Conservation (phyloP, 2,113 vertebrate genomes). For the Glareola pratincola region DNA sequence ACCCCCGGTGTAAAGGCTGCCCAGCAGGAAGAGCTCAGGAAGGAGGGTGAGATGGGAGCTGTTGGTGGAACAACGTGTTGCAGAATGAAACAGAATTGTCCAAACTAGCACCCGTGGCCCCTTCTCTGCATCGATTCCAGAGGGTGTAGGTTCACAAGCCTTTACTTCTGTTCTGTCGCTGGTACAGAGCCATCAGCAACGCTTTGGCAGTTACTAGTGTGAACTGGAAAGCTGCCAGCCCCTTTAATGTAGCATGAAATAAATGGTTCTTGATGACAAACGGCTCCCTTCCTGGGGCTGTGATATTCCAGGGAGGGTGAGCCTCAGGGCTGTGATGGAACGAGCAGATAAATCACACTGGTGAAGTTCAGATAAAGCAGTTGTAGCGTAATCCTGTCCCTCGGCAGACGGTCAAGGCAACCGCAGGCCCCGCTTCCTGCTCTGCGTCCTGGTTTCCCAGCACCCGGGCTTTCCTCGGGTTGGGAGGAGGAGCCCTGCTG, state of each 20-base stretch:
- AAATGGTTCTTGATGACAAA: background rate
- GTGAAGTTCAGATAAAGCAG: background rate
- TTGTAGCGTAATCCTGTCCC: background rate
- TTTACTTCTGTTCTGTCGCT: background rate
- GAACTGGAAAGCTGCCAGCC: background rate
- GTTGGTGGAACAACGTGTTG: background rate
- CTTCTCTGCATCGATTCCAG: background rate
- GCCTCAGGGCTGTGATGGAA: background rate
- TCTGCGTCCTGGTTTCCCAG: background rate
- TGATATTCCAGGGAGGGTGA: background rate
- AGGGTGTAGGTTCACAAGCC: background rate
- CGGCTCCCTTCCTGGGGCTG: background rate
- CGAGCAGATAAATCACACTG: background rate
- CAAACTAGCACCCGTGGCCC: background rate
- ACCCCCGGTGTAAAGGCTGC: background rate
- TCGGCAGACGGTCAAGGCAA: background rate
- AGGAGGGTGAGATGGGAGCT: background rate
- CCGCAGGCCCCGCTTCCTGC: background rate
- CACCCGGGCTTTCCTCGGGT: rapidly evolving
- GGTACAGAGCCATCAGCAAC: background rate
- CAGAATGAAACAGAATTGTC: background rate
- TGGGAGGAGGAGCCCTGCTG: background rate
- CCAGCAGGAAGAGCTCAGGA: background rate
- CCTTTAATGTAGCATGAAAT: background rate
- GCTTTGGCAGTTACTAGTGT: background rate